Evolutionary conservation across 2,797 vertebrate genomes (phyloP).

Genomic region (Gobio occitaniae): DNA sequence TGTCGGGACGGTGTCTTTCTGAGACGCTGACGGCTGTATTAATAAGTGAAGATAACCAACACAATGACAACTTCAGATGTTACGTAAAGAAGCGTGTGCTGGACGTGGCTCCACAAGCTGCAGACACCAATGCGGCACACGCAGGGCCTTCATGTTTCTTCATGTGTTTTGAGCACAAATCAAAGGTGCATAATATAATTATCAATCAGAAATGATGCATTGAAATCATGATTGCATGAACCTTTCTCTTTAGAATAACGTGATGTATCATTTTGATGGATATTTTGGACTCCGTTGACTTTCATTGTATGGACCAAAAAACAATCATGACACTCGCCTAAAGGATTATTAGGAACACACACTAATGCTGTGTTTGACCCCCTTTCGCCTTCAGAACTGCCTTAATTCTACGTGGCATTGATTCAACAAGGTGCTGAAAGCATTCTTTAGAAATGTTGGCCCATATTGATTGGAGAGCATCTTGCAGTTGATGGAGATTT

Average conservation of each 20-base stretch:
- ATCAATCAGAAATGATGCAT: not conserved
- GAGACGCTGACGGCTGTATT: constrained; percentile 15
- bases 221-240: not conserved
- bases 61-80: constrained; percentile 22
- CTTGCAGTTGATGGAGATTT: too few species aligned
- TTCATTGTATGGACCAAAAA: too few species aligned
- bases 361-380: too few species aligned
- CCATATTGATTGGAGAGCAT: too few species aligned
- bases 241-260: not conserved
- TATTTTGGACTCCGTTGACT: too few species aligned
- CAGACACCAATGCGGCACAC: not conserved
- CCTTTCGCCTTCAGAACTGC: too few species aligned
- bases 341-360: too few species aligned
- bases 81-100: not conserved
- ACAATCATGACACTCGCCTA: too few species aligned
- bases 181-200: not conserved
- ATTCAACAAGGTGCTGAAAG: too few species aligned
- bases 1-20: constrained; percentile 23
- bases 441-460: too few species aligned
- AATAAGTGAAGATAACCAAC: constrained; percentile 35
- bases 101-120: not conserved
- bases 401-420: too few species aligned
- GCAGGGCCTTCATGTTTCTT: not conserved
- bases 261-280: too few species aligned
- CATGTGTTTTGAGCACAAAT: not conserved